Base-by-base conservation (phyloP, 2,797 vertebrate species). In the Pteropus rufus region DNA sequence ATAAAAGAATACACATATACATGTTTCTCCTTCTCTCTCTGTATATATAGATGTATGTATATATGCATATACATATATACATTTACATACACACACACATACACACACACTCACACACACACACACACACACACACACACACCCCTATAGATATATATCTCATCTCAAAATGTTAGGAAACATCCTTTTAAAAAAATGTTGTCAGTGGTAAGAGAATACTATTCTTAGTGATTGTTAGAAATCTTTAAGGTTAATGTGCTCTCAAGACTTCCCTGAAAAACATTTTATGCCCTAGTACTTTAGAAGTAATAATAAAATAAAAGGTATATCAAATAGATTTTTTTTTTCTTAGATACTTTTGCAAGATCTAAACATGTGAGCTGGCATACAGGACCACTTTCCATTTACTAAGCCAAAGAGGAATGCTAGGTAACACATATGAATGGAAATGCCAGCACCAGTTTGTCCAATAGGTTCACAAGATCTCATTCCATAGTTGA, bases 261-360 rank as follows among this genome's bases (percentile, higher is more conserved):
- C 81, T 82, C 80, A 94, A 75, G n/a, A 31, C 93, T 92, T 96
- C 26, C 44, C 84, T 93, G 92, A 76, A 88, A 96, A 97, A 79
- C 19, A 94, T 93, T 85, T 62, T 86, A 90, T 16, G 85, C 5
- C 24, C 49, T 77, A 31, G 31, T 76, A 44, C 54, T 73, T 90
- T 41, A 54, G 60, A 72, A 94, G 36, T 65, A 93, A 73, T 36
- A 24, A 73, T 67, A 92, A 81, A 84, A 49, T 76, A 85, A 89
- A 87, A 72, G 18, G 10, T 29, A n/a, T 65, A 94, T n/a, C 56
- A 95, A 92, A 75, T 18, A 92, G 79, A 95, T 83, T 70, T 54
- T 76, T 79, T 79, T 80, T 94, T 92, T 65, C 72, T 93, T 24
- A 16, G 12, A 91, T 18, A 72, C 16, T 76, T 95, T 80, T 91